Percentiles rank a stretch among this genome's conserved stretches.
These are phyloP conservation scores for Tupaia tana DNA, from an alignment of 2,113 vertebrate genomes.

Conservation along the genomic window DNA sequence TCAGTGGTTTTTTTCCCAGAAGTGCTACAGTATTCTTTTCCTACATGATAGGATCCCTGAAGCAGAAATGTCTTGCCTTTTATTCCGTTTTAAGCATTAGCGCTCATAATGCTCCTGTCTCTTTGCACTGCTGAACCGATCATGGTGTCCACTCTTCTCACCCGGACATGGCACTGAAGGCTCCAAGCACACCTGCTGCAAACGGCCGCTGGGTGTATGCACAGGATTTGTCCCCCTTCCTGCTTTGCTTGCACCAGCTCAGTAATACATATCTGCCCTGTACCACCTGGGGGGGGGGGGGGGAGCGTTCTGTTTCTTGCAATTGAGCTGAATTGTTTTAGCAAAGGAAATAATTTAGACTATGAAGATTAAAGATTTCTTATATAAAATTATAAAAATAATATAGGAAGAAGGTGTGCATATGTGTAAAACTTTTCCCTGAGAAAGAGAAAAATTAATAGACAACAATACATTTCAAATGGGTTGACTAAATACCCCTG, in stretches of 20 bases:
- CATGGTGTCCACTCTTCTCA: background rate
- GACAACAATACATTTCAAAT: background rate
- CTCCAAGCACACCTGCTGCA: background rate
- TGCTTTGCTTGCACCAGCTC: background rate
- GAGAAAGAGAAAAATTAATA: background rate
- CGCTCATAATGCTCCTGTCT: background rate
- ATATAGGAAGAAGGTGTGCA: background rate
- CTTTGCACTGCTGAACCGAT: background rate
- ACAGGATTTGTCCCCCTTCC: background rate
- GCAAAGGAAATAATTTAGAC: background rate
- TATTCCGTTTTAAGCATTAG: background rate
- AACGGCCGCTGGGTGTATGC: background rate
- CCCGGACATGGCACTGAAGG: background rate
- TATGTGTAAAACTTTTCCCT: background rate
- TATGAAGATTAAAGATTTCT: background rate
- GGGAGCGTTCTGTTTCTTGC: background rate
- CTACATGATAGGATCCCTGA: background rate
- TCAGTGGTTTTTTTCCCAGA: background rate
- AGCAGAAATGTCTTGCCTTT: slow-evolving; percentile 15
- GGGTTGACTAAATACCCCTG: background rate
- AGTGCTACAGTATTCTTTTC: background rate
- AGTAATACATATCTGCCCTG: background rate
- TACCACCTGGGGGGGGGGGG: background rate
- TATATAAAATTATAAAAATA: background rate
- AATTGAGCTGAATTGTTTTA: background rate